These are phyloP conservation scores for Antheraea mylitta DNA, from an alignment of 1,140 invertebrate genomes.

Conservation along the genomic window DNA sequence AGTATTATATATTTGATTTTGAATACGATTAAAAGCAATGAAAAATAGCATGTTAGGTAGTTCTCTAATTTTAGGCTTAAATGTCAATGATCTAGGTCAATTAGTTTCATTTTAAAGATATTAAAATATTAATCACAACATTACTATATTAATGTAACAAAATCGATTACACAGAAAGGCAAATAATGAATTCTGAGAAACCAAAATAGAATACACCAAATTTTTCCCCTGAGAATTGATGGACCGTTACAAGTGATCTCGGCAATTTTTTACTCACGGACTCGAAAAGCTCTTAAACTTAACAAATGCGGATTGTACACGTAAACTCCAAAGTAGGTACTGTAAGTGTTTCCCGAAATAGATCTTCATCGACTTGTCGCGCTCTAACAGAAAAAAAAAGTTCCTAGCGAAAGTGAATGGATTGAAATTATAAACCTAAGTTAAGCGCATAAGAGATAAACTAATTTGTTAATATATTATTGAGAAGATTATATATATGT, in stretches of 20 bases:
- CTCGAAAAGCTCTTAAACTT: not conserved
- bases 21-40: no score
- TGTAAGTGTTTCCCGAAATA: not conserved
- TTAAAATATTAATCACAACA: not conserved
- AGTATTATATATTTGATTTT: no score
- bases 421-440: not conserved
- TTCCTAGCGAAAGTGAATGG: not conserved
- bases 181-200: not conserved
- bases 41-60: no score
- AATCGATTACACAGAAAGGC: no score
- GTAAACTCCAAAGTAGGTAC: not conserved
- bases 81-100: no score
- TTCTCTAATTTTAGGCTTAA: no score
- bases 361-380: not conserved
- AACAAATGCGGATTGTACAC: not conserved
- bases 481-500: no score
- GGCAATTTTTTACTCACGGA: not conserved
- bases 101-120: no score
- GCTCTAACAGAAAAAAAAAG: not conserved
- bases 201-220: not conserved
- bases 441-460: no score
- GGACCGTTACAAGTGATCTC: not conserved
- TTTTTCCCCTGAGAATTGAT: not conserved
- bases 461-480: no score
- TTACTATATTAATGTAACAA: not conserved